Evolutionary conservation across 2,797 vertebrate genomes (phyloP).

Genomic region (Oreochromis mossambicus): DNA sequence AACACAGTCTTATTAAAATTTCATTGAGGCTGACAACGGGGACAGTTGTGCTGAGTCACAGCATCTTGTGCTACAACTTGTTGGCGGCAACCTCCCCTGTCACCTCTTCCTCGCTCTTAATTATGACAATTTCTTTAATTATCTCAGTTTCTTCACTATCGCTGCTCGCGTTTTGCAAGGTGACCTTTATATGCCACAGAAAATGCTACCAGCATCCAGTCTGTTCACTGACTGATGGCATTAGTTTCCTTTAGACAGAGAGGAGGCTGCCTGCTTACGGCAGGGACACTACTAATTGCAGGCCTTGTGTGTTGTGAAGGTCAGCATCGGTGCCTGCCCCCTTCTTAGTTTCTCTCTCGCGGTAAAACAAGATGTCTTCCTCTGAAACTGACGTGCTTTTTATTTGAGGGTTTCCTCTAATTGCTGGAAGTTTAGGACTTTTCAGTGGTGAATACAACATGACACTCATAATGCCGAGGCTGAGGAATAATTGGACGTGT

Average conservation of each 20-base stretch:
- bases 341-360: slow-evolving; percentile 33
- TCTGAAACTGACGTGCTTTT: slow-evolving; percentile 24
- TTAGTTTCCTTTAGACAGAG: slow-evolving; percentile 65
- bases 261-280: slow-evolving; percentile 59
- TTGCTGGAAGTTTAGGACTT: slow-evolving; percentile 53
- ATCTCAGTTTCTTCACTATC: slow-evolving; percentile 37
- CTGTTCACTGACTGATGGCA: slow-evolving; percentile 57
- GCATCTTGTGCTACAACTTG: slow-evolving; percentile 51
- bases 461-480: not conserved
- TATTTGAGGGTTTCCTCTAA: slow-evolving; percentile 53
- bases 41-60: slow-evolving; percentile 51
- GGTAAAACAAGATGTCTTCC: slow-evolving; percentile 42
- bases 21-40: slow-evolving; percentile 45
- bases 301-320: slow-evolving; percentile 68
- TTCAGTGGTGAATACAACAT: slow-evolving; percentile 30
- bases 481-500: slow-evolving; percentile 46
- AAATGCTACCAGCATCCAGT: slow-evolving; percentile 66
- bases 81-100: slow-evolving; percentile 55
- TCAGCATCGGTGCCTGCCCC: slow-evolving; percentile 33
- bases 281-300: slow-evolving; percentile 73
- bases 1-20: slow-evolving; percentile 59
- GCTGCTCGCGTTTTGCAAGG: slow-evolving; percentile 53
- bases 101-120: slow-evolving; percentile 59
- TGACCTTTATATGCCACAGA: slow-evolving; percentile 75
- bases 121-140: slow-evolving; percentile 75